Base-by-base conservation (phyloP, 2,113 vertebrate genomes). In the Stegastes partitus region DNA sequence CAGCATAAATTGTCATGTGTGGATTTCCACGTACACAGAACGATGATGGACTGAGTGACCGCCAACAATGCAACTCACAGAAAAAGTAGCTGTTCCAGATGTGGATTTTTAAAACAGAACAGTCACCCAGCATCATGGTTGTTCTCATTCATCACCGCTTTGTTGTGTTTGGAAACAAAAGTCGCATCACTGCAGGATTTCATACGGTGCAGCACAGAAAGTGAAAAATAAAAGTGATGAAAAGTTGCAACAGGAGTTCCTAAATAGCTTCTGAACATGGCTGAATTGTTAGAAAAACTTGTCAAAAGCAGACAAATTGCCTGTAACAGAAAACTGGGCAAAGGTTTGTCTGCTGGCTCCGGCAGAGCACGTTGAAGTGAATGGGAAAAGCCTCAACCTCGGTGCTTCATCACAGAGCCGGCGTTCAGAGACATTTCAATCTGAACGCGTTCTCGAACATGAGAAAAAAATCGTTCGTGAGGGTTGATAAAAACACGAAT, bases 141-240 rank as follows among this genome's bases (percentile, higher is more conserved):
- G 26, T 28, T 3, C 2, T 28, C 26, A 5, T 28, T 28, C 26
- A 28, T 28, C n/a, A n/a, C n/a, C n/a, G n/a, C n/a, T n/a, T n/a
- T n/a, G n/a, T n/a, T n/a, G n/a, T n/a, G n/a, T n/a, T n/a, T n/a
- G n/a, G n/a, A n/a, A n/a, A n/a, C n/a, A n/a, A n/a, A n/a, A n/a
- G n/a, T n/a, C n/a, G n/a, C n/a, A n/a, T n/a, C n/a, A n/a, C n/a
- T 34, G 31, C 31, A 34, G 31, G 44, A 18, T 67, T 67, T 67
- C 21, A 18, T 53, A 23, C 49, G 37, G 8, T 31, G 45, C 50
- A 45, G 50, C 19, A 49, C n/a, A 65, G 19, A 49, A 18, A 50
- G 45, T 22, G 28, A 26, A 31, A 51, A 26, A 51, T 15, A 37
- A 51, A 66, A 22, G 26, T 51, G 12, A 3, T 42, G 39, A 42